phyloP scores from a whole-genome alignment of 2,113 vertebrate genomes.

The Centrocercus urophasianus region DNA sequence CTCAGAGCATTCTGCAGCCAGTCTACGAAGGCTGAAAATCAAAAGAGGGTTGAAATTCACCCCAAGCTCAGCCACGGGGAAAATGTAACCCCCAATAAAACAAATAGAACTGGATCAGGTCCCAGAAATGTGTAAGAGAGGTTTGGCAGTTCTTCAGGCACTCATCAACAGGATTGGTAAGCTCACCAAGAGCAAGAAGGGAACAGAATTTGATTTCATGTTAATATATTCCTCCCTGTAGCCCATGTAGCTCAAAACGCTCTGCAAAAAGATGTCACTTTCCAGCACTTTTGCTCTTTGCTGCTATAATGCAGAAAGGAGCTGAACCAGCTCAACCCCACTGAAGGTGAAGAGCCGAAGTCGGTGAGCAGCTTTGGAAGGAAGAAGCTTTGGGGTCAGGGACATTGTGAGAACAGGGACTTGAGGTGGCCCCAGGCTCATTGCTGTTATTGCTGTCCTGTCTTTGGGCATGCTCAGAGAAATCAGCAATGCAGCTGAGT shows the following conservation, averaged over 20 bases:
- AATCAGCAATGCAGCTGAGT: background rate
- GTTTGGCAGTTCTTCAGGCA: background rate
- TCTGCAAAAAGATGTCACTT: background rate
- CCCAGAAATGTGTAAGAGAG: background rate
- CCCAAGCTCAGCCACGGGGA: background rate
- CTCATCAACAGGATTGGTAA: background rate
- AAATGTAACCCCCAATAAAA: background rate
- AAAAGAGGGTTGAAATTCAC: background rate
- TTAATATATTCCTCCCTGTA: background rate
- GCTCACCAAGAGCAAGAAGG: background rate
- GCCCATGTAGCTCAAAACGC: background rate
- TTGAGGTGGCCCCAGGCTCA: background rate
- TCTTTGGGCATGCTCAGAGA: background rate
- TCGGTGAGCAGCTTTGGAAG: background rate
- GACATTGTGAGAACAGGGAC: background rate
- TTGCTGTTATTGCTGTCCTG: background rate
- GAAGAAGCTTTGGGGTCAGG: fast-evolving
- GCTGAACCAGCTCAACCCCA: fast-evolving
- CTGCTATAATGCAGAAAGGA: fast-evolving
- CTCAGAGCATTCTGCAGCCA: background rate
- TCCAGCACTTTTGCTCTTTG: background rate
- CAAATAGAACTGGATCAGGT: background rate
- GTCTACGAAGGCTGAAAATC: background rate
- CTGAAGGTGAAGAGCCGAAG: background rate
- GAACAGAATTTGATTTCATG: background rate